A percentile compares a stretch with the other conserved stretches of the same genome.
phyloP scores from a whole-genome alignment of 2,797 vertebrate genomes.

The Zenarchopterus dispar region DNA sequence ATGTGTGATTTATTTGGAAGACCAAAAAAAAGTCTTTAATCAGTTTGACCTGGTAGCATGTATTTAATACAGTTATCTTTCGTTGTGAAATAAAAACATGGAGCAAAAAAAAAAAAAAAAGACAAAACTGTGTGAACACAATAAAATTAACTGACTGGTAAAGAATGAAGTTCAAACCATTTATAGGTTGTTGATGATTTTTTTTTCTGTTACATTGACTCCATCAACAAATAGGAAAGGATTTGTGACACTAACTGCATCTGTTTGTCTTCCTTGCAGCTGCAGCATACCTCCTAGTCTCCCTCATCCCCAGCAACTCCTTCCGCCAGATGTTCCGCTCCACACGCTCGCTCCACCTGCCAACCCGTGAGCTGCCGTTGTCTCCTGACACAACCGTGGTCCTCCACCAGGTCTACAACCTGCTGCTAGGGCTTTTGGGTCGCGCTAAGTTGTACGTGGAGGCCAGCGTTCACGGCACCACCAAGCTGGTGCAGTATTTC shows the following conservation, averaged over 20 bases:
- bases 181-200: no score
- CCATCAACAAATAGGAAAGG: no score
- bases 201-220: no score
- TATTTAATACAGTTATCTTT: no score
- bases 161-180: no score
- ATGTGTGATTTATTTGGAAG: no score
- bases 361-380: conserved; percentile 94
- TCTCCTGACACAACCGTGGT: conserved; percentile 97
- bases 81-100: no score
- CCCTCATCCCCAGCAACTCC: conserved; percentile 99
- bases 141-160: no score
- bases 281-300: conserved; percentile 97
- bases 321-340: conserved; percentile 99
- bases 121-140: no score
- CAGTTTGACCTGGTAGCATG: not conserved
- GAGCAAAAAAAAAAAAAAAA: no score
- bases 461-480: conserved; percentile 96
- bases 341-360: conserved; percentile 95
- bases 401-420: conserved; percentile 97
- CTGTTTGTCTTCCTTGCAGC: conserved; percentile 75
- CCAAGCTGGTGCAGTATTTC: conserved; percentile 98
- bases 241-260: not conserved
- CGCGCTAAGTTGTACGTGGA: conserved; percentile 98
- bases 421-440: conserved; percentile 94
- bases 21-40: not conserved